Conservation (phyloP, 2,797 vertebrate genomes). For the Sebastes hubbsi region DNA sequence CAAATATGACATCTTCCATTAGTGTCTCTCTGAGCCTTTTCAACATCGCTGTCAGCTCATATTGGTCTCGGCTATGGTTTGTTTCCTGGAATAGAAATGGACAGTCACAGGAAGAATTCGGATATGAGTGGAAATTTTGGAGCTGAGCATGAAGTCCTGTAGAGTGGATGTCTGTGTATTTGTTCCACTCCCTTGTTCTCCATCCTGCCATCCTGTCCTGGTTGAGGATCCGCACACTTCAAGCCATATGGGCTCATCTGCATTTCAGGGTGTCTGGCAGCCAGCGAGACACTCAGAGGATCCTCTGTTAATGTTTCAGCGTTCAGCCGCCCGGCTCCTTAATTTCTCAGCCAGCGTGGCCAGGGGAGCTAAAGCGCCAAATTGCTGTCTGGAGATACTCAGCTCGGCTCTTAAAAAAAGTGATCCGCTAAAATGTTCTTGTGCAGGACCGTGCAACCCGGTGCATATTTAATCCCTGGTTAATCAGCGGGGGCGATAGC, state of each 20-base stretch:
- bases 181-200: slow-evolving; percentile 1
- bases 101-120: background rate
- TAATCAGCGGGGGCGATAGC: slow-evolving; percentile 73
- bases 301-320: slow-evolving; percentile 64
- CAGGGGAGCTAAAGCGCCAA: slow-evolving; percentile 75
- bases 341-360: slow-evolving; percentile 66
- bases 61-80: slow-evolving; percentile 1
- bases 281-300: slow-evolving; percentile 53
- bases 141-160: slow-evolving; percentile 5
- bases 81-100: slow-evolving; percentile 15
- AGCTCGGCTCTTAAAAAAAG: slow-evolving; percentile 60
- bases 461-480: slow-evolving; percentile 77
- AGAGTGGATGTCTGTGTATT: slow-evolving; percentile 2
- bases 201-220: background rate
- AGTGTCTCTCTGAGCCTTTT: slow-evolving; percentile 7
- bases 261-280: slow-evolving; percentile 60
- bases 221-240: background rate
- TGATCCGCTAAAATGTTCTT: slow-evolving; percentile 62
- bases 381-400: slow-evolving; percentile 77
- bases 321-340: slow-evolving; percentile 37
- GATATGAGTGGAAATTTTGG: background rate
- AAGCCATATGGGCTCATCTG: slow-evolving; percentile 51
- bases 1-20: slow-evolving; percentile 16
- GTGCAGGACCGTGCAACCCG: slow-evolving; percentile 49
- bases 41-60: slow-evolving; percentile 2